Base-by-base conservation (phyloP, 2,113 vertebrate genomes). In the Willisornis vidua region DNA sequence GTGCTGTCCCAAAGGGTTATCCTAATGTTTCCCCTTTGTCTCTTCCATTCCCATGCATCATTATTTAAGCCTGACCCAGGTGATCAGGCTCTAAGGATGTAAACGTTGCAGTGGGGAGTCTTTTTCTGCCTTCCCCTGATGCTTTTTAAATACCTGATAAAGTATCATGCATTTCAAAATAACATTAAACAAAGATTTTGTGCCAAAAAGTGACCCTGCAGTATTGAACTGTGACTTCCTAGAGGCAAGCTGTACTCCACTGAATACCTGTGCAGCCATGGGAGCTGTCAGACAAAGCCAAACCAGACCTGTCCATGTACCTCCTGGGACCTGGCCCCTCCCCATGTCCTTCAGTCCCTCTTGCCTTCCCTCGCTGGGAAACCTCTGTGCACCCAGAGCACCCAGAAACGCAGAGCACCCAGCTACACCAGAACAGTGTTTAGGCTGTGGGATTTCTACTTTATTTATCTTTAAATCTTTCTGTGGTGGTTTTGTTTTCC, bases 171-270 rank as follows among this genome's bases (percentile, higher is more conserved):
- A 62, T 85, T 88, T 95, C 70, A 83, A 54, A 89, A 77, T 72
- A 7, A 65, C 39, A 3, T 87, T 59, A 39, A 93, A 43, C 46
- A 74, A 80, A 85, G 37, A 51, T 73, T 51, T 79, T 90, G 91
- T 96, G 94, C 85, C 74, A 89, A 93, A 93, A 92, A 43, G 22
- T 46, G 55, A 59, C 87, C 62, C 81, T 59, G n/a, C n/a, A 74
- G 39, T 80, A 67, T 90, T 94, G 80, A 91, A 73, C 62, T 49
- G 26, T 68, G 66, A 78, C 62, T 51, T 54, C 78, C 70, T 66
- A 37, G 71, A 91, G 67, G 48, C 39, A 35, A 63, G 35, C 35
- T 57, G 25, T 71, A 19, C 29, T 66, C 70, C 46, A 3, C 61
- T 83, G 62, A 65, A 93, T 79, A 67, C 76, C 45, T 57, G 1